Percentiles rank a stretch among this genome's conserved stretches.
Conservation (phyloP, 2,888 invertebrate species). For the Napeogenes sylphis region DNA sequence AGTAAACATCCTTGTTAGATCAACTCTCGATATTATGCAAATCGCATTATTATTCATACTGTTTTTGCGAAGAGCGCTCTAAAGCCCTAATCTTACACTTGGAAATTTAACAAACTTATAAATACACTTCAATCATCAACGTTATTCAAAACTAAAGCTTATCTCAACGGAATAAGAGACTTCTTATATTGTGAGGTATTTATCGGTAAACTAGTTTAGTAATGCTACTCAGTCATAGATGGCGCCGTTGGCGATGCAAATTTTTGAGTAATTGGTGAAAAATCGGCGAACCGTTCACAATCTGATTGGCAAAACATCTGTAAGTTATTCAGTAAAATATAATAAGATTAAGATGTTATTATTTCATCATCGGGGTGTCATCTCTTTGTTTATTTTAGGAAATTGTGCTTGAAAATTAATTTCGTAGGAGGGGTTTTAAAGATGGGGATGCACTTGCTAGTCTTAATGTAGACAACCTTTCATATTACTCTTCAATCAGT, state of each 20-base stretch:
- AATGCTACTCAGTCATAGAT: constrained; percentile 59
- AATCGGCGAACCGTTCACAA: constrained; percentile 60
- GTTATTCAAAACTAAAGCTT: constrained; percentile 36
- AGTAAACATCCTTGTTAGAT: constrained; percentile 66
- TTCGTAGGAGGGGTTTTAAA: constrained; percentile 1
- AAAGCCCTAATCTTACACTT: constrained; percentile 64
- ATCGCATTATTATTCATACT: constrained; percentile 76
- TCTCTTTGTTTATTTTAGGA: constrained; percentile 37
- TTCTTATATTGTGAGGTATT: neutral
- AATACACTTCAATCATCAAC: constrained; percentile 29
- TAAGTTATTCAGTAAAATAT: constrained; percentile 71
- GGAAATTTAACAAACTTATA: constrained; percentile 44
- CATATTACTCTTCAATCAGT: no score
- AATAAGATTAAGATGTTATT: constrained; percentile 74
- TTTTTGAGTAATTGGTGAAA: constrained; percentile 71
- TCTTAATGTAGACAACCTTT: no score
- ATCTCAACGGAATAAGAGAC: constrained; percentile 1
- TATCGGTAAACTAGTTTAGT: constrained; percentile 33
- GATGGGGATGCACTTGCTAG: neutral
- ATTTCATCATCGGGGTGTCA: constrained; percentile 61
- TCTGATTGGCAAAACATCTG: constrained; percentile 73
- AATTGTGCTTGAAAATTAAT: constrained; percentile 40
- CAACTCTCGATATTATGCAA: constrained; percentile 70
- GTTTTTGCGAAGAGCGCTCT: constrained; percentile 70
- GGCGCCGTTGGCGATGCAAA: constrained; percentile 73